Evolutionary conservation across 2,113 vertebrate genomes (phyloP).

Genomic region (Reinhardtius hippoglossoides): DNA sequence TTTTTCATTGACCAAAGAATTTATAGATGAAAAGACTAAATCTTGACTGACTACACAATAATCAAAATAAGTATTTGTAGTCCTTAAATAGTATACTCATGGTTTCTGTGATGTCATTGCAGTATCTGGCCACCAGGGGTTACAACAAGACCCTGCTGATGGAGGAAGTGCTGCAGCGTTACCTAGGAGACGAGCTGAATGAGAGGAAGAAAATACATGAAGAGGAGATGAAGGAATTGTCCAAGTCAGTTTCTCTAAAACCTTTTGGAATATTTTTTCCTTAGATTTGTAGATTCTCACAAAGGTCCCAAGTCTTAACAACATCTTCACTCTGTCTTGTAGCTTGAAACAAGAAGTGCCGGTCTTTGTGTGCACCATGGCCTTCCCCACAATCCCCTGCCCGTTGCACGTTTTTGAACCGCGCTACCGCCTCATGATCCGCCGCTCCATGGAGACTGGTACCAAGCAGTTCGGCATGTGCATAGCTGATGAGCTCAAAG

Average conservation of each 20-base stretch:
- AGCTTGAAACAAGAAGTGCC: conserved; percentile 96
- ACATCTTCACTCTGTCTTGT: conserved; percentile 22
- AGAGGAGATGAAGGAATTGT: conserved; percentile 93
- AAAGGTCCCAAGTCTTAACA: neutral
- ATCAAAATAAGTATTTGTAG: neutral
- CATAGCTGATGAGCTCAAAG: conserved; percentile 90
- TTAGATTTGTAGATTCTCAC: neutral
- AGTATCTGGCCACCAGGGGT: conserved; percentile 91
- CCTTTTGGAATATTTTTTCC: neutral
- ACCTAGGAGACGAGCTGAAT: conserved; percentile 88
- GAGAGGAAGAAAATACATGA: conserved; percentile 92
- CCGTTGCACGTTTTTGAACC: conserved; percentile 94
- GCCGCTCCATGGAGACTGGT: conserved; percentile 94
- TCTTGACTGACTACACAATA: neutral
- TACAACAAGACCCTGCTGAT: conserved; percentile 91
- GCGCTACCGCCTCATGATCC: conserved; percentile 92
- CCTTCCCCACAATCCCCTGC: conserved; percentile 94
- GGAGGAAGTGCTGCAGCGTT: conserved; percentile 89
- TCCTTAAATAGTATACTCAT: neutral
- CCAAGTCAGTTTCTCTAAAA: conserved; percentile 84
- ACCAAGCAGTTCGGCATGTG: conserved; percentile 96
- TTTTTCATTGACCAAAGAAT: neutral
- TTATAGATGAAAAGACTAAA: neutral
- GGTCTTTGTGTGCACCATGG: conserved; percentile 95
- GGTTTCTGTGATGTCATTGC: conserved; percentile 48